These are phyloP conservation scores for Schlechtendalia chinensis DNA, from an alignment of 1,140 invertebrate genomes.

Conservation along the genomic window DNA sequence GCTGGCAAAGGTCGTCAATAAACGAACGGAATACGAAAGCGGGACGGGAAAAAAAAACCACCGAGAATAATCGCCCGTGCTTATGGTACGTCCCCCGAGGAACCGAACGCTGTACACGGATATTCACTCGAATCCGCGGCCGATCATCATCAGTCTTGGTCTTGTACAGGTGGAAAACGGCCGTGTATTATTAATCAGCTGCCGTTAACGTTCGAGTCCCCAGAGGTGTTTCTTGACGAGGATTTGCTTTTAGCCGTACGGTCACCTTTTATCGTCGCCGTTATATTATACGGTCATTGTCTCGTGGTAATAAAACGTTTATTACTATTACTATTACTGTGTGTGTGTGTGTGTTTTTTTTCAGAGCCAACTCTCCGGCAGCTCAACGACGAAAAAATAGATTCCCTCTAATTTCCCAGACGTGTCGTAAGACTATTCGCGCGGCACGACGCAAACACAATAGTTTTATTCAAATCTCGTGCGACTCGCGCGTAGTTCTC, in stretches of 20 bases:
- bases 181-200: constrained; percentile 47
- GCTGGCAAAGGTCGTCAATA: too few relatives aligned
- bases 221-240: constrained; percentile 43
- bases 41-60: background rate
- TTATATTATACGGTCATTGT: constrained; percentile 48
- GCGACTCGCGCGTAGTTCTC: too few relatives aligned
- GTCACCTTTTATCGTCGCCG: constrained; percentile 46
- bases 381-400: background rate
- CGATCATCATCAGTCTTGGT: constrained; percentile 49
- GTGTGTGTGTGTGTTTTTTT: background rate
- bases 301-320: constrained; percentile 48
- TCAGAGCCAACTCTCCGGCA: too few relatives aligned
- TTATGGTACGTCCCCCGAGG: constrained; percentile 12
- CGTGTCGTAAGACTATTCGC: constrained; percentile 28
- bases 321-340: constrained; percentile 38
- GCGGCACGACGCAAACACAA: too few relatives aligned
- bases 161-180: constrained; percentile 45
- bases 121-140: constrained; percentile 43
- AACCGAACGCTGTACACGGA: constrained; percentile 28
- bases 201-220: constrained; percentile 40
- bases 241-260: constrained; percentile 47
- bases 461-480: background rate
- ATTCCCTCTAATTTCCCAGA: constrained; percentile 34
- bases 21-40: background rate
- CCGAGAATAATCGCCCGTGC: constrained; percentile 24